These are phyloP conservation scores for Rynchops niger DNA, from an alignment of 2,113 vertebrate genomes.

Conservation along the genomic window DNA sequence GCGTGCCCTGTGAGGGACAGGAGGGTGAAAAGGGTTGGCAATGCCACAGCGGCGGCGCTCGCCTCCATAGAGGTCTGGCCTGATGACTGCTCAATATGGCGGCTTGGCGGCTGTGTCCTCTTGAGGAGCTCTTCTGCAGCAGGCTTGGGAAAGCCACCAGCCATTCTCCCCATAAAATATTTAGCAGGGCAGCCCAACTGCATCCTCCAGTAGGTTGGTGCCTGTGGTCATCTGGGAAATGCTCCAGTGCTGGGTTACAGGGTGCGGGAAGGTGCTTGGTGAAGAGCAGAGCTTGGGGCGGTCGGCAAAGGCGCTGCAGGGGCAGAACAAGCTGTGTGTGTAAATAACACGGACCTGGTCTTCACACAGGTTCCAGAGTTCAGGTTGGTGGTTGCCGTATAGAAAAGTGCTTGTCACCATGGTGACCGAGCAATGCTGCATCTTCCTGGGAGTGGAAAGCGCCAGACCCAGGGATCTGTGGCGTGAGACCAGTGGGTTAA, in stretches of 20 bases:
- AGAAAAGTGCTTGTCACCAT: constrained; percentile 3
- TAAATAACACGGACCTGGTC: not conserved
- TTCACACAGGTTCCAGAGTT: not conserved
- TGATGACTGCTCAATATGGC: not conserved
- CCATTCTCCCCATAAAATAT: not conserved
- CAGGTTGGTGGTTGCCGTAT: not conserved
- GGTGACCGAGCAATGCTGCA: constrained; percentile 10
- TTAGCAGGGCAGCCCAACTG: not conserved
- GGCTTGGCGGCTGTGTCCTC: not conserved
- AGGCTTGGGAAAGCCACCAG: not conserved
- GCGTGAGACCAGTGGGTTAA: not conserved
- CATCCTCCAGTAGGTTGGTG: not conserved
- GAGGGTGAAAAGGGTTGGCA: not conserved
- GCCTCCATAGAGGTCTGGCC: not conserved
- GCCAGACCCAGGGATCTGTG: not conserved
- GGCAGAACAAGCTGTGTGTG: not conserved
- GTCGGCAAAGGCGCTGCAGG: not conserved
- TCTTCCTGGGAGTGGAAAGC: not conserved
- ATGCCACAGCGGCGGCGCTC: not conserved
- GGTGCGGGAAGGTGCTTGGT: not conserved
- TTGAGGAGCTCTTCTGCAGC: not conserved
- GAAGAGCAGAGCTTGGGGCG: not conserved
- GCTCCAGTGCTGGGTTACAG: not conserved
- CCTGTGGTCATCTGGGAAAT: not conserved
- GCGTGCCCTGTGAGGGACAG: too few species aligned